These are phyloP conservation scores for Enteromius trimaculatus DNA, from an alignment of 2,797 vertebrate genomes.

Conservation along the genomic window DNA sequence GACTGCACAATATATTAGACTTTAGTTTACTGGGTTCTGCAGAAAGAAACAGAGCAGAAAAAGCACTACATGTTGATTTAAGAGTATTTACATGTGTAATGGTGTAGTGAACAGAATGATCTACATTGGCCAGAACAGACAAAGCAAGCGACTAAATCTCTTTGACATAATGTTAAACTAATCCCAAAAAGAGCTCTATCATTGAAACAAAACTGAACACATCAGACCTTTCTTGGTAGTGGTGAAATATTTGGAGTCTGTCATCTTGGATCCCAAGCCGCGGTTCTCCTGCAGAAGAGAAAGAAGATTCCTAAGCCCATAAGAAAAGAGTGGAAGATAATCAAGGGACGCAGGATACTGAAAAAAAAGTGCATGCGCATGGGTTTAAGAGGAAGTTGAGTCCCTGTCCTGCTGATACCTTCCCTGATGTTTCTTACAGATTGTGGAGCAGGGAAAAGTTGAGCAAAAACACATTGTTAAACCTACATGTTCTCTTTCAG, in stretches of 20 bases:
- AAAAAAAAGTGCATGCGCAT: slow-evolving; percentile 69
- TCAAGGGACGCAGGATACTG: slow-evolving; percentile 66
- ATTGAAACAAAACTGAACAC: background rate
- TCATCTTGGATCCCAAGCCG: slow-evolving; percentile 90
- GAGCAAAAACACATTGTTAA: background rate
- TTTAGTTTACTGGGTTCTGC: background rate
- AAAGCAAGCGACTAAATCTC: background rate
- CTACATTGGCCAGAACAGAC: background rate
- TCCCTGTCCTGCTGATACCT: slow-evolving; percentile 55
- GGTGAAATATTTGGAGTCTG: slow-evolving; percentile 98
- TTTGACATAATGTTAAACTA: background rate
- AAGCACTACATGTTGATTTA: background rate
- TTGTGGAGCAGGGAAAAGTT: slow-evolving; percentile 11
- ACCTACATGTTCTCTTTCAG: slow-evolving; percentile 37
- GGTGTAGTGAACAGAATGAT: background rate
- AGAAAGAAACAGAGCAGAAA: background rate
- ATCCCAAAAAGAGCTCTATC: background rate
- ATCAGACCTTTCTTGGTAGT: slow-evolving; percentile 96
- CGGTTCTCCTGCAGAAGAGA: slow-evolving; percentile 78
- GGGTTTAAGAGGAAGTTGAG: slow-evolving; percentile 72
- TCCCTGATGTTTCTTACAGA: slow-evolving; percentile 45
- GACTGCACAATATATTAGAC: slow-evolving; percentile 3
- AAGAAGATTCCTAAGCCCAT: slow-evolving; percentile 18
- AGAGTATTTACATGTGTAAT: background rate
- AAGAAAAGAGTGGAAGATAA: slow-evolving; percentile 52